These are phyloP conservation scores for Tetrax tetrax DNA, from an alignment of 2,113 vertebrate species.

Conservation along the genomic window DNA sequence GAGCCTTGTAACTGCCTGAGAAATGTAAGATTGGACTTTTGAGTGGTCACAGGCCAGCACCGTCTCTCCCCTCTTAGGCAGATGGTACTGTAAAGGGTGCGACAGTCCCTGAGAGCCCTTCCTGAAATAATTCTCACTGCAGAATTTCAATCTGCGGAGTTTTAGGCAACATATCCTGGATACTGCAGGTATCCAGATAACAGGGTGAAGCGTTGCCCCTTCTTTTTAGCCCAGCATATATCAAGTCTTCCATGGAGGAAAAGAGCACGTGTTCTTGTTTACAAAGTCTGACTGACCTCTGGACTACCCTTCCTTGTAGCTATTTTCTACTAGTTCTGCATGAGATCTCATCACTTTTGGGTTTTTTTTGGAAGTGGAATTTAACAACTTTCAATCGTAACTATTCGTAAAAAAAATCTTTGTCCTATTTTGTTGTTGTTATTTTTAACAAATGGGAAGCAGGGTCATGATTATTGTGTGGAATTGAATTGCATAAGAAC, in stretches of 20 bases:
- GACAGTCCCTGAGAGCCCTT: background rate
- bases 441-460: background rate
- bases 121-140: background rate
- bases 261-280: background rate
- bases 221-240: background rate
- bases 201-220: background rate
- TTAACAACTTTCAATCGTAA: background rate
- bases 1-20: background rate
- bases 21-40: background rate
- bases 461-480: background rate
- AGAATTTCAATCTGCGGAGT: background rate
- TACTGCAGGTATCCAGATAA: background rate
- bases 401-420: background rate
- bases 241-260: background rate
- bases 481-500: background rate
- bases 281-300: background rate
- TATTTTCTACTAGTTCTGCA: background rate
- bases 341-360: background rate
- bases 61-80: background rate
- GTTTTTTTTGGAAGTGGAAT: background rate
- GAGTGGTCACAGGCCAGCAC: rapidly evolving
- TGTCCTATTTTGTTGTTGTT: background rate
- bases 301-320: background rate
- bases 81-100: background rate
- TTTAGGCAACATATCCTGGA: background rate